Percentiles rank a stretch among this genome's conserved stretches.
These are phyloP conservation scores for Drosophila colorata DNA, from an alignment of 2,888 invertebrate species.

Conservation along the genomic window DNA sequence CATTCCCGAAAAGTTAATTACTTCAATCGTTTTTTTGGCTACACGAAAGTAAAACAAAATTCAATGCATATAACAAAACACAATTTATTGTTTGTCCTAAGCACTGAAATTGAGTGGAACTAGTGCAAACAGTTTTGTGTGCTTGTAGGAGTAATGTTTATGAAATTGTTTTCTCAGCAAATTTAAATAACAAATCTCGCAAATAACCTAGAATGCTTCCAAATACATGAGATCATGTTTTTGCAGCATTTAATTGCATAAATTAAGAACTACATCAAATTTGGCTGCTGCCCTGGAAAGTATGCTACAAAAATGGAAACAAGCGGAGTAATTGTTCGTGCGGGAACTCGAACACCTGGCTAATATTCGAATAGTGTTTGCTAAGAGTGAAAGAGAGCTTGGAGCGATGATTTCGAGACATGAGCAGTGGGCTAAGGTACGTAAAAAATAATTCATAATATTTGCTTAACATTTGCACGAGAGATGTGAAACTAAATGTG, in stretches of 20 bases:
- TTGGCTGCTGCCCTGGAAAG: not conserved
- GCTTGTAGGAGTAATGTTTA: not conserved
- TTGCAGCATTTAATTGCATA: conserved; percentile 32
- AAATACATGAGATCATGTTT: not conserved
- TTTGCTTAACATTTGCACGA: too few relatives aligned
- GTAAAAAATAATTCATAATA: too few relatives aligned
- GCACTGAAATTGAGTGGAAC: not conserved
- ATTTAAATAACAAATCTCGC: conserved; percentile 1
- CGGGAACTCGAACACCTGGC: conserved; percentile 1
- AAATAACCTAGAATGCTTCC: not conserved
- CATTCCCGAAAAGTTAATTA: conserved; percentile 25
- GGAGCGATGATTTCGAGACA: too few relatives aligned
- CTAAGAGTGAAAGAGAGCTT: too few relatives aligned
- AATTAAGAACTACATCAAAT: conserved; percentile 18
- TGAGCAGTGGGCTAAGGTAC: too few relatives aligned
- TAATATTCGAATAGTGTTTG: not conserved
- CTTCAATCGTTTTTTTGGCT: conserved; percentile 6
- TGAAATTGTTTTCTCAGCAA: not conserved
- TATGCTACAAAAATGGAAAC: conserved; percentile 22
- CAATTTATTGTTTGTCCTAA: too few relatives aligned
- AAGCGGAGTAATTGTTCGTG: not conserved
- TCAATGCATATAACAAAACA: too few relatives aligned
- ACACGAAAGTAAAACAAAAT: too few relatives aligned
- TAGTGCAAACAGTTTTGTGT: not conserved
- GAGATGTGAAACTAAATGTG: too few relatives aligned